Percentiles rank a stretch among this genome's conserved stretches.
phyloP scores from a whole-genome alignment of 2,797 vertebrate species.

The Sebastes flavidus region DNA sequence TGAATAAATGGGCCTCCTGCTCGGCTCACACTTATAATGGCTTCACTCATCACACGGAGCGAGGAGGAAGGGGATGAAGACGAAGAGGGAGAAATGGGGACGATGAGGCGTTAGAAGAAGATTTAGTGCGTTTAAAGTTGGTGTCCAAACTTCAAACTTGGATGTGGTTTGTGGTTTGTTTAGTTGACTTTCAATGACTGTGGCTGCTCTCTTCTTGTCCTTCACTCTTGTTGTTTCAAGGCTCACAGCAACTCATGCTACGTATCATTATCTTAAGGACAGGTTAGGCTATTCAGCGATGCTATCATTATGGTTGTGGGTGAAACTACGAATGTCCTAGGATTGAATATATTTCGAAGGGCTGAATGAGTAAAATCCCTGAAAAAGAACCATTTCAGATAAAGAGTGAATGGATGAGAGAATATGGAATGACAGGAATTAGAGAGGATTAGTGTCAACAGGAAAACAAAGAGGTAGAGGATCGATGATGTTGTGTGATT shows the following conservation, averaged over 20 bases:
- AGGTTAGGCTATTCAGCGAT: not conserved
- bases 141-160: not conserved
- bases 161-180: not conserved
- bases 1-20: constrained; percentile 79
- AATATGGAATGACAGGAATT: not conserved
- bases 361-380: not conserved
- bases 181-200: not conserved
- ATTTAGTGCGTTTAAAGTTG: not conserved
- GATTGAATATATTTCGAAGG: not conserved
- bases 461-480: not conserved
- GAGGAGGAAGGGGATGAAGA: constrained; percentile 38
- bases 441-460: constrained; percentile 17
- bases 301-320: not conserved
- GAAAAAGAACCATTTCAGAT: not conserved
- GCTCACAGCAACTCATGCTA: not conserved
- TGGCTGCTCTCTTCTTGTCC: not conserved
- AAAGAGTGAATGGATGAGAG: not conserved
- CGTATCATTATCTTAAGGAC: not conserved
- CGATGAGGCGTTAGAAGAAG: not conserved
- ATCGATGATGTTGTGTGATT: constrained; percentile 32
- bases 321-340: not conserved
- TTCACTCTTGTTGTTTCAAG: not conserved
- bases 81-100: constrained; percentile 19
- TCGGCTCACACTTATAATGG: constrained; percentile 52
- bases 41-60: constrained; percentile 44